Percentiles rank a stretch among this genome's conserved stretches.
phyloP scores from a whole-genome alignment of 2,797 vertebrate genomes.

The Anabas testudineus region DNA sequence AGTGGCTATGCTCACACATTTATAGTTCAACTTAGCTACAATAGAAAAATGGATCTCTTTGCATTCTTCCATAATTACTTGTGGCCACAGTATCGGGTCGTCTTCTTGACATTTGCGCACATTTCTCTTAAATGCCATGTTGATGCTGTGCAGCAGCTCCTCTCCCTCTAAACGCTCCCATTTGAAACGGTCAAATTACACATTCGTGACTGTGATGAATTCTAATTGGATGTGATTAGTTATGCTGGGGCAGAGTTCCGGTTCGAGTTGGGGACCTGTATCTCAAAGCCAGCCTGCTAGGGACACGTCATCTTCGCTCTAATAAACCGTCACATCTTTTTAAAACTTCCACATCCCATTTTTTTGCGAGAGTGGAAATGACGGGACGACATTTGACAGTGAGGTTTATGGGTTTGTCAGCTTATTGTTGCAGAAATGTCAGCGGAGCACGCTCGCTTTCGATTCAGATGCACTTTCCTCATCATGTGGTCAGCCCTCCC shows the following conservation, averaged over 20 bases:
- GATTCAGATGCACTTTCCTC: slow-evolving; percentile 8
- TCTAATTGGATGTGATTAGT: slow-evolving; percentile 67
- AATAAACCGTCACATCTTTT: slow-evolving; percentile 54
- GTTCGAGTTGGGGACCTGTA: slow-evolving; percentile 26
- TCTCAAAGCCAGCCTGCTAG: slow-evolving; percentile 35
- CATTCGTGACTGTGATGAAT: slow-evolving; percentile 44
- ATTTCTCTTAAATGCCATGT: slow-evolving; percentile 11
- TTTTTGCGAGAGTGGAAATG: slow-evolving; percentile 64
- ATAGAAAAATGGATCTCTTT: too few relatives aligned
- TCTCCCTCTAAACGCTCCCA: slow-evolving; percentile 11
- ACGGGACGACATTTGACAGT: slow-evolving; percentile 56
- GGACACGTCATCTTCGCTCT: slow-evolving; percentile 33
- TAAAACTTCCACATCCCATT: slow-evolving; percentile 59
- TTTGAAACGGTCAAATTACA: slow-evolving; percentile 37
- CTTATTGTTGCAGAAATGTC: slow-evolving; percentile 48
- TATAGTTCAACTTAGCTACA: too few relatives aligned
- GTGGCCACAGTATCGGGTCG: too few relatives aligned
- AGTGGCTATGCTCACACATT: too few relatives aligned
- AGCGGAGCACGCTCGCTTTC: background rate
- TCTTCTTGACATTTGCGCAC: background rate
- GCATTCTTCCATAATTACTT: too few relatives aligned
- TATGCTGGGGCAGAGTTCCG: slow-evolving; percentile 31
- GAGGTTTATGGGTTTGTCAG: slow-evolving; percentile 45
- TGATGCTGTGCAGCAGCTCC: slow-evolving; percentile 3
- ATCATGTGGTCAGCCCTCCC: slow-evolving; percentile 1